Evolutionary conservation across 1,140 invertebrate genomes (phyloP).

Genomic region (Littorina saxatilis): DNA sequence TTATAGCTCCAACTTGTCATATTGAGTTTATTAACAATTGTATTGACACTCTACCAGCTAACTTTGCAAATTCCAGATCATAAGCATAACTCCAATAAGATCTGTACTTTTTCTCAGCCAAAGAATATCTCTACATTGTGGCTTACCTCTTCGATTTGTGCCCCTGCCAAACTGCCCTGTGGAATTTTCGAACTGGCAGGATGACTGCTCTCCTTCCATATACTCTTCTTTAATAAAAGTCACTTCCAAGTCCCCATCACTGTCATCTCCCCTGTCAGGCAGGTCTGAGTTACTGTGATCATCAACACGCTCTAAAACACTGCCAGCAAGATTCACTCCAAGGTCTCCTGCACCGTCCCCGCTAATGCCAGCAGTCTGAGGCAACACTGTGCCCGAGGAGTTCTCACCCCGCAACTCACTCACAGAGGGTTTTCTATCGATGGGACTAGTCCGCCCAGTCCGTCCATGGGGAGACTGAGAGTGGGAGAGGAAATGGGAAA

Average conservation of each 20-base stretch:
- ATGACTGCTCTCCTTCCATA: conserved; percentile 30
- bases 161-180: conserved; percentile 28
- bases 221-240: conserved; percentile 51
- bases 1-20: too few species aligned
- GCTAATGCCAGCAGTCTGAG: conserved; percentile 26
- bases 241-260: conserved; percentile 48
- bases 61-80: too few species aligned
- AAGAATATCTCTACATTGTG: too few species aligned
- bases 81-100: too few species aligned
- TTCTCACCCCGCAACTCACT: conserved; percentile 6
- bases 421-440: conserved; percentile 13
- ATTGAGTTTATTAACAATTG: too few species aligned
- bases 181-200: conserved; percentile 30
- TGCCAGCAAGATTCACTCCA: conserved; percentile 29
- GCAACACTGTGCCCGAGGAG: conserved; percentile 17
- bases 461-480: neutral
- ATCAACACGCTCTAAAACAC: conserved; percentile 32
- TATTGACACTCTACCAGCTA: too few species aligned
- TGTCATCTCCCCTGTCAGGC: conserved; percentile 34
- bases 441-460: conserved; percentile 15
- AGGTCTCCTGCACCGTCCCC: conserved; percentile 25
- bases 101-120: too few species aligned
- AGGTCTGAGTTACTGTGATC: conserved; percentile 28
- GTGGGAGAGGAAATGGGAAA: conserved; percentile 17
- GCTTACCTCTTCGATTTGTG: conserved; percentile 30